Base-by-base conservation (phyloP, 1,140 invertebrate species). In the Euschistus heros region DNA sequence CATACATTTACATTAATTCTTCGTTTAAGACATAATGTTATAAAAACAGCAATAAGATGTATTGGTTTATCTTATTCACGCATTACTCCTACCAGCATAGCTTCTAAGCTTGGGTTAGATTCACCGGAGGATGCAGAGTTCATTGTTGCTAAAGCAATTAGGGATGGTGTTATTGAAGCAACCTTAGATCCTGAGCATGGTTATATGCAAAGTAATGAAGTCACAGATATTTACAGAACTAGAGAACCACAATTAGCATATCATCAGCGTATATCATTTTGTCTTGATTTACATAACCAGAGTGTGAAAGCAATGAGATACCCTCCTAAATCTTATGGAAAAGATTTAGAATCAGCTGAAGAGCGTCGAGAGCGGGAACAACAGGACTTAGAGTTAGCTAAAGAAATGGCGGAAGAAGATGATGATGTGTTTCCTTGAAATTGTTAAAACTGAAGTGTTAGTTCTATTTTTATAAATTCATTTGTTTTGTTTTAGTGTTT, bases 271-370 rank as follows among this genome's bases (percentile, higher is more conserved):
- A 99, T 99, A 71, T 90, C 91, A 10, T 98, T 99, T 73, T 99
- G 97, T 74, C 78, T 99, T 26, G 94, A 98, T 73, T 83, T 99
- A 64, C 96, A 99, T 73, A 98, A 99, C 78, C 93, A 98, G 75
- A 98, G 87, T 77, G 92, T 96, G 0, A 94, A 98, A 79, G 97
- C 97, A 0, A 98, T 99, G 94, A 83, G 97, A 67, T 99, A 98
- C 79, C 97, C 97, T 33, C 95, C 96, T 2, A 99, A 99, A 75
- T 94, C 94, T 0, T 98, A 98, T 79, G 94, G 95, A 3, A 97
- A 97, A 75, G 95, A 99, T 75, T 79, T 98, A 47, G 96, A 99
- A 75, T 97, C 94, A 69, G 95, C 95, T 33, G 94, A 99, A 78
- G 94, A 98, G 74, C 81, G 95, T 50, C 81, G 94, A 57, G 95